Evolutionary conservation across 2,113 vertebrate species (phyloP), one percentile per base, ranked within the genome.

Genomic region (Stercorarius parasiticus): DNA sequence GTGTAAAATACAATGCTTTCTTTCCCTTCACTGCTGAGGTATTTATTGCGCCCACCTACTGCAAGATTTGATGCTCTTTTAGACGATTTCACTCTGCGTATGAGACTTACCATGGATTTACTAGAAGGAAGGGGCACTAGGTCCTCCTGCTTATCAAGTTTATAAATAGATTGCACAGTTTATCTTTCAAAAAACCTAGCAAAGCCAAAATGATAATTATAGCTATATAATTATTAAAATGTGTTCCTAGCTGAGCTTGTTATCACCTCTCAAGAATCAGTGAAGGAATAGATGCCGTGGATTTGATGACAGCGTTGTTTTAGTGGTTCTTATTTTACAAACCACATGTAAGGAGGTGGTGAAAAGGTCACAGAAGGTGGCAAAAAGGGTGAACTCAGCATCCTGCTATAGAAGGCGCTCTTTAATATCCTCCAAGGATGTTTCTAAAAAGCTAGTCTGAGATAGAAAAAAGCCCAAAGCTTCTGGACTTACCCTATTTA

Each of bases 91-190:
- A 69, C 25, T 79, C 67, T 71, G 32, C 82, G 53, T 71, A 70
- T 89, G 49, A 91, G 81, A 74, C 38, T 79, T 53, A 13, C 26
- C 30, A 42, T 15, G 10, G 79, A 92, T 93, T 96, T 88, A 36
- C n/a, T 79, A 43, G 49, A 71, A 59, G 80, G 73, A 89, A 95
- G 95, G 77, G 81, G 79, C 69, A 78, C 23, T 26, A 61, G 53
- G 30, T 77, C 83, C 59, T 91, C 73, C 66, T 96, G 65, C 78
- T 91, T 95, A 91, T 94, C 67, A 56, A 81, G 82, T 91, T 88
- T 96, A 92, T 90, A 97, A 97, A 94, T 94, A 90, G 90, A 95
- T 87, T 67, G 77, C 90, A 93, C 45, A 79, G 45, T 83, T 96
- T 88, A 85, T 96, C 66, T 95, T 94, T 80, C 86, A 95, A 91